Percentiles rank a stretch among this genome's conserved stretches.
phyloP scores from a whole-genome alignment of 2,888 invertebrate species.

The Cerastis leucographa region DNA sequence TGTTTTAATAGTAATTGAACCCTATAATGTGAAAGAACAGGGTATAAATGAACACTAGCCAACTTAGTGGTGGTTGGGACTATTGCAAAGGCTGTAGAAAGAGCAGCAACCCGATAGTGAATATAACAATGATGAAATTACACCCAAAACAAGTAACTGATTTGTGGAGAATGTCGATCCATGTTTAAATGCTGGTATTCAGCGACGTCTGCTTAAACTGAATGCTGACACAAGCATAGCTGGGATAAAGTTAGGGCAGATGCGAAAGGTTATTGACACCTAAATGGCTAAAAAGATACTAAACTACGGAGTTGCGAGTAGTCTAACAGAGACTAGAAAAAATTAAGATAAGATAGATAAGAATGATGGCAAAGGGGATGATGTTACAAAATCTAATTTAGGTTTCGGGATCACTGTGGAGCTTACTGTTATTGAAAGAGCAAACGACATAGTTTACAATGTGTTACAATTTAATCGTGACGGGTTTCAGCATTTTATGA shows the following conservation, averaged over 20 bases:
- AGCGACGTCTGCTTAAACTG: neutral
- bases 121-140: neutral
- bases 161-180: neutral
- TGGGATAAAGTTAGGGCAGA: neutral
- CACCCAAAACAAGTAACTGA: neutral
- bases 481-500: constrained; percentile 33
- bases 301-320: neutral
- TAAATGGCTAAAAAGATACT: neutral
- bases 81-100: neutral
- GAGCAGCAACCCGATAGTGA: neutral
- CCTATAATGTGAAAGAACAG: neutral
- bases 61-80: neutral
- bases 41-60: neutral
- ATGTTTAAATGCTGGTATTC: neutral
- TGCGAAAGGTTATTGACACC: neutral
- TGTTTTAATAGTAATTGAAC: constrained; percentile 52
- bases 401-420: neutral
- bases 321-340: neutral
- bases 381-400: constrained; percentile 7
- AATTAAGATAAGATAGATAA: neutral
- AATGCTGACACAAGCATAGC: neutral
- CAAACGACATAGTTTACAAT: constrained; percentile 13
- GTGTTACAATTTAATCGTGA: constrained; percentile 31
- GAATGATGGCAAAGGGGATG: neutral
- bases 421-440: neutral